These are phyloP conservation scores for Neoscelio sp. DNA, from an alignment of 2,888 invertebrate species.

Conservation along the genomic window DNA sequence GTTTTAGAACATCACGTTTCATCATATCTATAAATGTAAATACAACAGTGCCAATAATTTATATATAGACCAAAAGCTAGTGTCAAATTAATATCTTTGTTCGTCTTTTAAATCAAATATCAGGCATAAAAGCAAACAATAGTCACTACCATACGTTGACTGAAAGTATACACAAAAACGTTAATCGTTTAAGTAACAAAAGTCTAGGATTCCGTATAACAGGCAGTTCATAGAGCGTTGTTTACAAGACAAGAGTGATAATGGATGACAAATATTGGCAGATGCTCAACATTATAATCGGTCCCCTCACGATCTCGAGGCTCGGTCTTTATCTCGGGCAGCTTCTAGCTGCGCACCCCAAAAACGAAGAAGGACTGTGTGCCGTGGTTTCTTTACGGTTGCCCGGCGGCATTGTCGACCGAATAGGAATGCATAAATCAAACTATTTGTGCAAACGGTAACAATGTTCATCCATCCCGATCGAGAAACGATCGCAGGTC, in stretches of 20 bases:
- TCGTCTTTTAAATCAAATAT: too few species aligned
- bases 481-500: conserved; percentile 21
- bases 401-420: conserved; percentile 73
- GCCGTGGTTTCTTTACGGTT: conserved; percentile 72
- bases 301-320: conserved; percentile 53
- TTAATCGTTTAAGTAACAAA: conserved; percentile 40
- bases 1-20: too few species aligned
- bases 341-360: conserved; percentile 68
- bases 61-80: too few species aligned
- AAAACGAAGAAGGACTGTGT: conserved; percentile 72
- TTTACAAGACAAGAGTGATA: conserved; percentile 79
- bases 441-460: conserved; percentile 74
- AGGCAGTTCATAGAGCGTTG: conserved; percentile 77
- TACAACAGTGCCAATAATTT: too few species aligned
- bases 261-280: conserved; percentile 83
- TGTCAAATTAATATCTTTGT: too few species aligned
- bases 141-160: neutral
- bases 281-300: conserved; percentile 77
- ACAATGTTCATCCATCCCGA: conserved; percentile 76
- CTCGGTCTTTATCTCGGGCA: conserved; percentile 67
- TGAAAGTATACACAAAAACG: conserved; percentile 25
- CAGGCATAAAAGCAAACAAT: too few species aligned
- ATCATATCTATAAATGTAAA: too few species aligned
- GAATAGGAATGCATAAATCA: conserved; percentile 81
- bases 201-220: conserved; percentile 66